Conservation (phyloP, 1,140 invertebrate genomes). For the Ridgeia piscesae region DNA sequence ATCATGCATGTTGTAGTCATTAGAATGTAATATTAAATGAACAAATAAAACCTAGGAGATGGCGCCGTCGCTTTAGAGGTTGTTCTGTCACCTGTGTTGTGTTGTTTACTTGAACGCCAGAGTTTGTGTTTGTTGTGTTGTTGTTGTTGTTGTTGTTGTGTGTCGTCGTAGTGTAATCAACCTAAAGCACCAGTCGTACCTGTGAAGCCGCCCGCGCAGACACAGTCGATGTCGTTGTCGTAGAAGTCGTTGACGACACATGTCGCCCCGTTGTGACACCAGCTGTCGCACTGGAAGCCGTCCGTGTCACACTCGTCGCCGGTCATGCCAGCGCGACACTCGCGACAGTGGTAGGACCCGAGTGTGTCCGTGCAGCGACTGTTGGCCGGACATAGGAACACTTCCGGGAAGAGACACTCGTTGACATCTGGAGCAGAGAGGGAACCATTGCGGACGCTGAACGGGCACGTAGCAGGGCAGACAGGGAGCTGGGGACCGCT, state of each 20-base stretch:
- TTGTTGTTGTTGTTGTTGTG: too few species aligned
- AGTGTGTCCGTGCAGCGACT: not conserved
- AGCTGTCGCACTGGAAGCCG: not conserved
- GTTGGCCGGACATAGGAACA: not conserved
- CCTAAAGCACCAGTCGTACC: not conserved
- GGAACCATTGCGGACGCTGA: not conserved
- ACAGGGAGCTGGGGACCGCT: too few species aligned
- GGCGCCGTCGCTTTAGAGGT: too few species aligned
- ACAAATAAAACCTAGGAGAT: too few species aligned
- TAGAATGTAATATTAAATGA: too few species aligned
- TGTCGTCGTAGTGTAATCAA: not conserved
- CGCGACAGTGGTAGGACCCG: not conserved
- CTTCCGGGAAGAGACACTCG: not conserved
- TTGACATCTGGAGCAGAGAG: not conserved
- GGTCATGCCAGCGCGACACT: not conserved
- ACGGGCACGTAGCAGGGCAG: not conserved
- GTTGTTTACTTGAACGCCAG: too few species aligned
- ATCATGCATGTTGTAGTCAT: too few species aligned
- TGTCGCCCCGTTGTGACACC: not conserved
- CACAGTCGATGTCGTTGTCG: not conserved
- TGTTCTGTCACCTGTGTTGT: too few species aligned
- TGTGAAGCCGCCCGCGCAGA: not conserved
- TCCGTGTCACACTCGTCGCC: not conserved
- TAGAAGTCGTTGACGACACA: not conserved
- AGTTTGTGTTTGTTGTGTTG: too few species aligned